Percentiles rank a stretch among this genome's conserved stretches.
Evolutionary conservation across 2,888 invertebrate genomes (phyloP).

Genomic region (Xestia rhomboidea): DNA sequence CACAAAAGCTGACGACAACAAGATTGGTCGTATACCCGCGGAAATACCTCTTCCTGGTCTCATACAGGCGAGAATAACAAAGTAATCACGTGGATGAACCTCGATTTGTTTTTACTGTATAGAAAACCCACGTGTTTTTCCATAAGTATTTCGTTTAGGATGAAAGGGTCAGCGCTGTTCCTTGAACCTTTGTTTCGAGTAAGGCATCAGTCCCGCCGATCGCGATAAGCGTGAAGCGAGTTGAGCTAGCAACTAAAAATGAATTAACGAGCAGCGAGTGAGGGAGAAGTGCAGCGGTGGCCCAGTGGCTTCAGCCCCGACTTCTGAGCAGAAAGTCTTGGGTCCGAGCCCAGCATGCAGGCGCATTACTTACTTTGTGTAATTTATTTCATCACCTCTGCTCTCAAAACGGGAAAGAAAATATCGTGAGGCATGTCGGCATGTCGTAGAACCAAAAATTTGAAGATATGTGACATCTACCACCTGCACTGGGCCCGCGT

Average conservation of each 20-base stretch:
- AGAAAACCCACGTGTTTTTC: background rate
- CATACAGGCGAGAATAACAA: conserved; percentile 4
- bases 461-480: no score
- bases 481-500: no score
- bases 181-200: background rate
- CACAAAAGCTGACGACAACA: conserved; percentile 32
- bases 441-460: no score
- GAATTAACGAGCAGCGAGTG: background rate
- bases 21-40: background rate
- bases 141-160: conserved; percentile 22
- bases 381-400: no score
- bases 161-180: conserved; percentile 20
- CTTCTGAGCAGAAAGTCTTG: no score
- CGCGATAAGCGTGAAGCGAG: background rate
- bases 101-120: conserved; percentile 27
- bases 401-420: no score
- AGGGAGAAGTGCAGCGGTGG: no score
- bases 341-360: no score
- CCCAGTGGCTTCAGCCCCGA: no score
- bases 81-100: background rate
- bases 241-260: background rate
- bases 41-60: background rate
- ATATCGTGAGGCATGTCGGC: no score
- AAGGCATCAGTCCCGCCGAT: background rate
- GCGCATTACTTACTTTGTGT: no score